phyloP scores from a whole-genome alignment of 1,140 invertebrate genomes.

The Brachionus plicatilis region DNA sequence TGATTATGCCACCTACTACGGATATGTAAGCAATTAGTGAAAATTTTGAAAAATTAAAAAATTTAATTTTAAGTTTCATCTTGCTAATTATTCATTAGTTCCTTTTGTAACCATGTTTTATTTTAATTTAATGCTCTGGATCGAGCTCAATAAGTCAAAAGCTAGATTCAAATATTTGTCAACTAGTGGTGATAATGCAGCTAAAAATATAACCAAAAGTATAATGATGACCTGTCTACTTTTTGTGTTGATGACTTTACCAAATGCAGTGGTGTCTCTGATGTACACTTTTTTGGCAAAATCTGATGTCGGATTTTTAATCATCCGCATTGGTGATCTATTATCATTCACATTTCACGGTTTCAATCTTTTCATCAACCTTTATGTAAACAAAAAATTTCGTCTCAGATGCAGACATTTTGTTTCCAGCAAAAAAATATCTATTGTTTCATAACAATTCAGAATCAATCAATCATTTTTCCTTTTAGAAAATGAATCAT shows the following conservation, averaged over 20 bases:
- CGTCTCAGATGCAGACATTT: neutral
- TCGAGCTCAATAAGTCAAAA: neutral
- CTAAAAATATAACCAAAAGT: neutral
- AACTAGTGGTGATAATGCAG: neutral
- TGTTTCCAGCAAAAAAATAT: neutral
- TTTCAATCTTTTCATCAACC: neutral
- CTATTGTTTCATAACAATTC: neutral
- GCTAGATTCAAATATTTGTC: neutral
- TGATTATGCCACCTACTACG: neutral
- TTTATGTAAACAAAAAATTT: constrained; percentile 8
- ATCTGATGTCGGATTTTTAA: neutral
- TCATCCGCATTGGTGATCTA: constrained; percentile 6
- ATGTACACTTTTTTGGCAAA: neutral
- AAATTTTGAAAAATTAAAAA: neutral
- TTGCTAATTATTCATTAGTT: neutral
- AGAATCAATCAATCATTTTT: neutral
- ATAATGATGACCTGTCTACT: neutral
- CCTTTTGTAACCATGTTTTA: neutral
- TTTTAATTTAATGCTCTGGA: neutral
- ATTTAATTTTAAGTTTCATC: neutral
- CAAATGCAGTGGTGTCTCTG: constrained; percentile 9
- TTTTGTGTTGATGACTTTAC: neutral
- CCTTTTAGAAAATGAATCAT: neutral
- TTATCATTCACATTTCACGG: constrained; percentile 6
- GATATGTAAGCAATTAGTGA: neutral